phyloP scores from a whole-genome alignment of 2,888 invertebrate species.

The Trissolcus japonicus region DNA sequence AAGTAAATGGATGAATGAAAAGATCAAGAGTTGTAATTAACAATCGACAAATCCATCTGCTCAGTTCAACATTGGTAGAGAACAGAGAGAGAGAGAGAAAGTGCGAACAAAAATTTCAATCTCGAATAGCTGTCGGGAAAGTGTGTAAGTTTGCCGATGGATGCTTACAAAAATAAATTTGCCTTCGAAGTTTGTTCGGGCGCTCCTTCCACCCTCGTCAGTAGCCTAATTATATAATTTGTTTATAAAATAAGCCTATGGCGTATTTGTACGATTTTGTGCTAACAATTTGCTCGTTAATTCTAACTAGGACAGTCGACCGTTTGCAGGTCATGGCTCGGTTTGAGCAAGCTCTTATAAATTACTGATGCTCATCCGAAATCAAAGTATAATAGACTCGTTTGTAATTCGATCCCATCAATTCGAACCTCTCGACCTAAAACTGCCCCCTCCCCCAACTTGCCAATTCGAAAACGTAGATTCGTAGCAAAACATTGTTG shows the following conservation, averaged over 20 bases:
- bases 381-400: conserved; percentile 29
- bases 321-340: conserved; percentile 41
- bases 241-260: conserved; percentile 51
- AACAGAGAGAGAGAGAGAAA: too few relatives aligned
- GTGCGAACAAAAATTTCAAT: too few relatives aligned
- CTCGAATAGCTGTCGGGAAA: too few relatives aligned
- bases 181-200: too few relatives aligned
- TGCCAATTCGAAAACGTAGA: background rate
- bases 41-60: too few relatives aligned
- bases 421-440: conserved; percentile 22
- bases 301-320: conserved; percentile 56
- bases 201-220: background rate
- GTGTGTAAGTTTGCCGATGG: too few relatives aligned
- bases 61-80: too few relatives aligned
- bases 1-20: too few relatives aligned
- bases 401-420: conserved; percentile 13
- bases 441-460: conserved; percentile 1
- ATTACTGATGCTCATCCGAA: conserved; percentile 37
- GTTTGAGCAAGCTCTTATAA: conserved; percentile 52
- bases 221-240: background rate
- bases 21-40: too few relatives aligned
- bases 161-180: too few relatives aligned
- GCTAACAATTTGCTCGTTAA: conserved; percentile 52
- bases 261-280: conserved; percentile 54
- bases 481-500: conserved; percentile 34